Evolutionary conservation across 1,140 invertebrate species (phyloP).

Genomic region (Gryon sp.): DNA sequence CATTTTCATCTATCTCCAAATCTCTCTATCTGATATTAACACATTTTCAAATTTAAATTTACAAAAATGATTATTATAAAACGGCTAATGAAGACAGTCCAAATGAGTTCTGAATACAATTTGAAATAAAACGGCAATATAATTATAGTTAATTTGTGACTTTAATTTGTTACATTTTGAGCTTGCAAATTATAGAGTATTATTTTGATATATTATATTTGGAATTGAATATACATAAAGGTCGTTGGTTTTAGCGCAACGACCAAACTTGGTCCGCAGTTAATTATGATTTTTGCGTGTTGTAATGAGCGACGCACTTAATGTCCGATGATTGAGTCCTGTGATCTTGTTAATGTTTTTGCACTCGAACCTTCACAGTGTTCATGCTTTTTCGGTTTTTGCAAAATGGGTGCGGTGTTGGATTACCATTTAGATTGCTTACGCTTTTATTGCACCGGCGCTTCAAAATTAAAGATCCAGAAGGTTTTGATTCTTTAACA

Average conservation of each 20-base stretch:
- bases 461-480: constrained; percentile 2
- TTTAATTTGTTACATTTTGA: too few relatives aligned
- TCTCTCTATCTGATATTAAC: too few relatives aligned
- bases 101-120: too few relatives aligned
- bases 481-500: constrained; percentile 3
- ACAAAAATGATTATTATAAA: too few relatives aligned
- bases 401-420: constrained; percentile 73
- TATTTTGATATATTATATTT: too few relatives aligned
- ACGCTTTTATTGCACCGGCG: constrained; percentile 32
- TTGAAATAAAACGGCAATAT: too few relatives aligned
- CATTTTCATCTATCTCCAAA: too few relatives aligned
- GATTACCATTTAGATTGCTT: constrained; percentile 79
- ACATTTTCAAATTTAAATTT: background rate
- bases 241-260: background rate
- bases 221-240: too few relatives aligned
- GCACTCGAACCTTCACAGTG: constrained; percentile 24
- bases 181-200: too few relatives aligned
- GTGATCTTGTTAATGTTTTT: constrained; percentile 74
- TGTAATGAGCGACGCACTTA: constrained; percentile 70
- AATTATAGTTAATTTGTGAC: too few relatives aligned
- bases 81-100: too few relatives aligned
- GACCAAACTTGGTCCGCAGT: constrained; percentile 44
- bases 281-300: constrained; percentile 77
- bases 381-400: constrained; percentile 66
- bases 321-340: constrained; percentile 34